Base-by-base conservation (phyloP, 2,888 invertebrate species). In the Byasa hedistus region DNA sequence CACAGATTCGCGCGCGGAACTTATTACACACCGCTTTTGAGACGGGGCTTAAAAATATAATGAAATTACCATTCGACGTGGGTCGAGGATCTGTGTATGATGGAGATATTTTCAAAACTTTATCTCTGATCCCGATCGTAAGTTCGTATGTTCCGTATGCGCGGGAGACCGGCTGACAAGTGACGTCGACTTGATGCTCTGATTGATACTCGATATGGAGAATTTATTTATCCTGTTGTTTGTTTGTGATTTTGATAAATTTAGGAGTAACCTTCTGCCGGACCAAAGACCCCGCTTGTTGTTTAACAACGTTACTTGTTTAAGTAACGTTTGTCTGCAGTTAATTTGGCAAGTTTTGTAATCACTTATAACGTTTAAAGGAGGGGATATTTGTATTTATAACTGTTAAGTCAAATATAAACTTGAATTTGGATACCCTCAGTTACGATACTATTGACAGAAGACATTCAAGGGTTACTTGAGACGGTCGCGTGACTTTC, bases 401-500 rank as follows among this genome's bases (percentile, higher is more conserved):
- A n/a, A n/a, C n/a, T n/a, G n/a, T n/a, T n/a, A n/a, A n/a, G n/a
- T n/a, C n/a, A n/a, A n/a, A n/a, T n/a, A n/a, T n/a, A n/a, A n/a
- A n/a, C n/a, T n/a, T n/a, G n/a, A n/a, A n/a, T n/a, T 17, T 55
- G 24, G 27, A 27, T 17, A n/a, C 32, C 56, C 56, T 65, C 32
- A 60, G 32, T 48, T 57, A 32, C 15, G 44, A 44, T 0, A n/a
- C 19, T 56, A 24, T 59, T 66, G 65, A 52, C 63, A 60, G 66
- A 67, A 69, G 64, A 68, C 62, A 57, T 69, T 68, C 48, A 23
- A 32, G 54, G 48, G 17, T 22, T 48, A 57, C 48, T 19, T 57
- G 52, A 32, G 10, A 59, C 21, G 51, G 63, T 73, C 68, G 73
- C 77, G 76, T 76, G 77, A 71, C 71, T 68, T 60, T 48, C 48